These are phyloP conservation scores for Chaenogobius annularis DNA, from an alignment of 2,113 vertebrate species.

Conservation along the genomic window DNA sequence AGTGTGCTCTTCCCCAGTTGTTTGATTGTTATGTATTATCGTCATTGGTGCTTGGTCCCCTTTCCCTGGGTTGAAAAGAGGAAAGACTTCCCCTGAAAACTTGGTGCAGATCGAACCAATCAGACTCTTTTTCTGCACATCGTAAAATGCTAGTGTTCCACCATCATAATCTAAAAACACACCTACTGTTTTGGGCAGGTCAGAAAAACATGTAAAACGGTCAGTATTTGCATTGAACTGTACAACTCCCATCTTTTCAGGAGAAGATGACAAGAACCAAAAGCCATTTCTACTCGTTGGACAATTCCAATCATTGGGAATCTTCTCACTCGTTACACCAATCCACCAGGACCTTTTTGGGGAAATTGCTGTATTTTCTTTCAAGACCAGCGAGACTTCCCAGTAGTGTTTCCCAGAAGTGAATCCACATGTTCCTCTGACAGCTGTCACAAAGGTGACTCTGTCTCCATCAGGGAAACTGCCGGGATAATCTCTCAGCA, in stretches of 20 bases:
- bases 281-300: slow-evolving; percentile 31
- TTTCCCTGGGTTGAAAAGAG: slow-evolving; percentile 69
- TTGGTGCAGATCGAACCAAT: slow-evolving; percentile 33
- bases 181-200: slow-evolving; percentile 32
- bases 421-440: slow-evolving; percentile 45
- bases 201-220: too few species aligned
- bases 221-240: slow-evolving; percentile 32
- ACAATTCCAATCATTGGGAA: fast-evolving
- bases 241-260: neutral
- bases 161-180: slow-evolving; percentile 56
- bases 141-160: slow-evolving; percentile 57
- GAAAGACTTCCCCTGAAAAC: slow-evolving; percentile 46
- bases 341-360: slow-evolving; percentile 63
- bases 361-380: fast-evolving
- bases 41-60: fast-evolving
- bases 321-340: slow-evolving; percentile 46
- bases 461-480: fast-evolving
- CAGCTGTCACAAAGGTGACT: slow-evolving; percentile 35
- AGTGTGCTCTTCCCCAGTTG: too few species aligned
- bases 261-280: slow-evolving; percentile 62
- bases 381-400: slow-evolving; percentile 49
- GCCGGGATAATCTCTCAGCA: fast-evolving
- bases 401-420: slow-evolving; percentile 61
- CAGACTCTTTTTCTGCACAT: slow-evolving; percentile 3
- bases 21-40: slow-evolving; percentile 14